Conservation (phyloP, 2,888 invertebrate species). For the Himalopsyche anomala region DNA sequence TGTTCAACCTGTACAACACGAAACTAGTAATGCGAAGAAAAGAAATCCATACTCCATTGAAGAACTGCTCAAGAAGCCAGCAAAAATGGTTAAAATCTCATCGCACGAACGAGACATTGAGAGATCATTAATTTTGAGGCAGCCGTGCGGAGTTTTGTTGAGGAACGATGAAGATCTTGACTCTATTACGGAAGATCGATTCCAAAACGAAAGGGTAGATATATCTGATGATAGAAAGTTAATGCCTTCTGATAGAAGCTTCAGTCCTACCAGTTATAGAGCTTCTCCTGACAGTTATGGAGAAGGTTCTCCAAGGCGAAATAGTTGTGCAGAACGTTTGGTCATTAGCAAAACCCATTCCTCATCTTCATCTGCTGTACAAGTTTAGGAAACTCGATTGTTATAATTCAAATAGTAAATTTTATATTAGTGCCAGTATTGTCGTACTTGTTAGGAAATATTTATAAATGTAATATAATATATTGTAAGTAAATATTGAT, state of each 20-base stretch:
- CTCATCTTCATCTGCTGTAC: conserved; percentile 36
- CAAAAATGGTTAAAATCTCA: conserved; percentile 75
- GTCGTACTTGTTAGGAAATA: neutral
- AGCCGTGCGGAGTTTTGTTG: conserved; percentile 79
- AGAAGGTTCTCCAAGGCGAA: conserved; percentile 48
- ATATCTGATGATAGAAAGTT: conserved; percentile 50
- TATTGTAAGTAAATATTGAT: neutral
- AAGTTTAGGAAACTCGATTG: conserved; percentile 5
- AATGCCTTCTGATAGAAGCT: conserved; percentile 61
- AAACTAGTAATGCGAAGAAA: conserved; percentile 77
- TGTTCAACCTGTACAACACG: conserved; percentile 66
- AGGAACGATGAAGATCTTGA: conserved; percentile 68
- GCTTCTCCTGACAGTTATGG: conserved; percentile 61
- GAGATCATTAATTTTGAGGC: conserved; percentile 73
- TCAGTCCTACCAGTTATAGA: conserved; percentile 62
- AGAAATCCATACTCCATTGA: conserved; percentile 93
- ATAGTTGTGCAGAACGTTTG: conserved; percentile 50
- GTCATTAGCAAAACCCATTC: conserved; percentile 50
- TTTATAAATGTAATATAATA: neutral
- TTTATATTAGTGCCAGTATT: conserved; percentile 15
- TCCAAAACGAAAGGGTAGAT: conserved; percentile 47
- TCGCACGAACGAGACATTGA: conserved; percentile 65
- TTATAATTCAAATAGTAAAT: neutral
- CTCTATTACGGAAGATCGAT: neutral
- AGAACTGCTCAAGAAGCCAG: conserved; percentile 88